phyloP scores from a whole-genome alignment of 2,797 vertebrate genomes.

The Epinephelus malabaricus region DNA sequence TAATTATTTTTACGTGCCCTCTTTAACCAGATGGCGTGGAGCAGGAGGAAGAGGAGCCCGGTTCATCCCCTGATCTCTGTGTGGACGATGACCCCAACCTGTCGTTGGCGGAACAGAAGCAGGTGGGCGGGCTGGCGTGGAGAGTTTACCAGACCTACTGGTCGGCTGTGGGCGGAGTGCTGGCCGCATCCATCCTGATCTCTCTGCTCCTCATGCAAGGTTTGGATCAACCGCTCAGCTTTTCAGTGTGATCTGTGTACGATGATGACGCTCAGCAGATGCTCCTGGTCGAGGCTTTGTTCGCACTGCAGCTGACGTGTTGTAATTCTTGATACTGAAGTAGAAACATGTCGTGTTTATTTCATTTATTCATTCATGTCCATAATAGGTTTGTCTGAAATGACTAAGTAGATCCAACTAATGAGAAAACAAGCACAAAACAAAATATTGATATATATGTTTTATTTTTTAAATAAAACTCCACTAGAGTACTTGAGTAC shows the following conservation, averaged over 20 bases:
- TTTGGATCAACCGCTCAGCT: conserved; percentile 48
- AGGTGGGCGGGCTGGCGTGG: conserved; percentile 91
- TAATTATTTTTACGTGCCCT: background rate
- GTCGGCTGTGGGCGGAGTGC: conserved; percentile 87
- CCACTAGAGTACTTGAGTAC: too few relatives aligned
- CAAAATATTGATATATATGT: background rate
- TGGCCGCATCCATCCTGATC: conserved; percentile 87
- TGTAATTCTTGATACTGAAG: background rate
- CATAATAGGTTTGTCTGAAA: background rate
- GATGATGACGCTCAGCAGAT: background rate
- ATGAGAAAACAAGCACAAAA: background rate
- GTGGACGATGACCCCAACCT: conserved; percentile 58
- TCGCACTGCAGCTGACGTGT: background rate
- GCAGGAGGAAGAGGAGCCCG: conserved; percentile 38
- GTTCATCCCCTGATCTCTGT: background rate
- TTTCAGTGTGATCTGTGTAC: background rate
- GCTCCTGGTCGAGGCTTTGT: background rate
- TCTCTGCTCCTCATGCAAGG: conserved; percentile 97
- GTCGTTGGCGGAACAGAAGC: conserved; percentile 91
- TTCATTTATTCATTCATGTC: background rate
- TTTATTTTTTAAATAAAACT: background rate
- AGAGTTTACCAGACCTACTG: conserved; percentile 93
- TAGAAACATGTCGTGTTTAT: background rate
- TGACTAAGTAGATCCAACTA: background rate
- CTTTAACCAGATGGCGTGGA: conserved; percentile 58